phyloP scores from a whole-genome alignment of 2,797 vertebrate genomes.

The Hoplostethus atlanticus region DNA sequence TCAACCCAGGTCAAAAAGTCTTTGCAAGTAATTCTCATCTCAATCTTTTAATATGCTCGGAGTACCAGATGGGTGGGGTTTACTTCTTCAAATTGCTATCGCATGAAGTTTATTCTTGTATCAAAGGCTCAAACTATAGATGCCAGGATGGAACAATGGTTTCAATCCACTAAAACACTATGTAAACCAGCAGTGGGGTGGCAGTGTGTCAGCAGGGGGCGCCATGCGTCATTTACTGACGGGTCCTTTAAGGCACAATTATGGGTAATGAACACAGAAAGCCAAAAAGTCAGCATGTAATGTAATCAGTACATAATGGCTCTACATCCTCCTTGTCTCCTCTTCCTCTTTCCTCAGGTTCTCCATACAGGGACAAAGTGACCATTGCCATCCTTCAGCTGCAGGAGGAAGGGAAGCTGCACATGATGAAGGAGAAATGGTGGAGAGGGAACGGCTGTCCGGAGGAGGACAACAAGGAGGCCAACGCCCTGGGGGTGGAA shows the following conservation, averaged over 20 bases:
- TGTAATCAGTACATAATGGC: not conserved
- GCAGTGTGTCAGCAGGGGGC: not conserved
- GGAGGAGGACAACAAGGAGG: slow-evolving; percentile 96
- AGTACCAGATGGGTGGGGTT: too few species aligned
- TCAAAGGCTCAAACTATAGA: not conserved
- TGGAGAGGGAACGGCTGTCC: slow-evolving; percentile 98
- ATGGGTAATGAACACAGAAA: not conserved
- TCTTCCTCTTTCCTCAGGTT: slow-evolving; percentile 81
- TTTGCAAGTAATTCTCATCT: not conserved
- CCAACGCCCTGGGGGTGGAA: slow-evolving; percentile 95
- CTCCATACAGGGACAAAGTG: slow-evolving; percentile 97
- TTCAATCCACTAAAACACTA: not conserved
- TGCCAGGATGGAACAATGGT: not conserved
- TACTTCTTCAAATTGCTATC: not conserved
- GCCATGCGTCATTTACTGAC: not conserved
- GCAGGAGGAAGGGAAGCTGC: slow-evolving; percentile 97
- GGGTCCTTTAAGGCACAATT: not conserved
- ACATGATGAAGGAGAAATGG: slow-evolving; percentile 99
- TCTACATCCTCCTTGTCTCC: not conserved
- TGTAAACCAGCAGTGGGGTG: not conserved
- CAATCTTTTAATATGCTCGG: too few species aligned
- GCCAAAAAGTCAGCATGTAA: not conserved
- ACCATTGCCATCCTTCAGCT: slow-evolving; percentile 98
- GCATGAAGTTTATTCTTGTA: not conserved
- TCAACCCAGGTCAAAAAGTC: too few species aligned